Conservation (phyloP, 2,888 invertebrate species). For the Drosophila ezoana region DNA sequence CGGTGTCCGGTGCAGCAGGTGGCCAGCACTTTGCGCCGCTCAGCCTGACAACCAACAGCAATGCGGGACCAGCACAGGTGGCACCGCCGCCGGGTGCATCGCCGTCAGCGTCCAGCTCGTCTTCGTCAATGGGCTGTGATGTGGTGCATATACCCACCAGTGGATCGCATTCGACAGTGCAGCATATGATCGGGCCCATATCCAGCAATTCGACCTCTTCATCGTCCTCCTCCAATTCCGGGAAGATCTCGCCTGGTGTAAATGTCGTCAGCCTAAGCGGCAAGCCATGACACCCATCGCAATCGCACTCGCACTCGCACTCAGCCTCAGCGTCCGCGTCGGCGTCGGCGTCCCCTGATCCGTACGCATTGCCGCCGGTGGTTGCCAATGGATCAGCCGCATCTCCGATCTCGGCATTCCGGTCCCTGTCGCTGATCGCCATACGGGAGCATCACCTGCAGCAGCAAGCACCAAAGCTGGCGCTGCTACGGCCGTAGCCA, state of each 20-base stretch:
- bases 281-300: constrained; percentile 84
- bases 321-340: constrained; percentile 48
- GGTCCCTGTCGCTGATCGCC: constrained; percentile 83
- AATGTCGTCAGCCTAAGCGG: constrained; percentile 81
- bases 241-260: constrained; percentile 83
- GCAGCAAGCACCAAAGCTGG: constrained; percentile 80
- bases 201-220: constrained; percentile 84
- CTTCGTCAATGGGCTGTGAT: constrained; percentile 85
- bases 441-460: constrained; percentile 83
- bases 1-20: constrained; percentile 82
- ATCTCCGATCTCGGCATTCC: constrained; percentile 83
- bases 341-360: constrained; percentile 62
- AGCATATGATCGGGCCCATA: constrained; percentile 80
- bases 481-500: constrained; percentile 82
- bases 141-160: constrained; percentile 82
- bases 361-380: constrained; percentile 53
- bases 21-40: constrained; percentile 84
- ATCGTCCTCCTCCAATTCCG: constrained; percentile 84
- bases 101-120: constrained; percentile 86
- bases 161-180: constrained; percentile 53
- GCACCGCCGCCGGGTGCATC: constrained; percentile 85
- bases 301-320: constrained; percentile 22
- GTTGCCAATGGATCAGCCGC: constrained; percentile 45
- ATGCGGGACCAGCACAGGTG: constrained; percentile 73
- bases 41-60: constrained; percentile 83